Percentiles rank a stretch among this genome's conserved stretches.
phyloP scores from a whole-genome alignment of 2,888 invertebrate genomes.

The Amiota mariae region DNA sequence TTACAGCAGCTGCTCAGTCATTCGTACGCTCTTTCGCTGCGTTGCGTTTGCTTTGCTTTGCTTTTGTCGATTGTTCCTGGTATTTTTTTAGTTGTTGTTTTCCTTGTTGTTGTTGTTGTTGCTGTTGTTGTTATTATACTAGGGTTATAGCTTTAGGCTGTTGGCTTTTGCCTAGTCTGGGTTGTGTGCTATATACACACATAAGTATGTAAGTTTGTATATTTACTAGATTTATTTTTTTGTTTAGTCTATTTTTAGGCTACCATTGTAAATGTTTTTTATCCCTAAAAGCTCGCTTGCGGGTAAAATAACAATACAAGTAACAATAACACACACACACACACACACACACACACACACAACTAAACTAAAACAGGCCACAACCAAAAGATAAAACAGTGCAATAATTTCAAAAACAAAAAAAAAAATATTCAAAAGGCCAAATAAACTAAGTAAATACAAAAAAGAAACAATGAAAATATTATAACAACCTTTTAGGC shows the following conservation, averaged over 20 bases:
- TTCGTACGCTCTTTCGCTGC: not conserved
- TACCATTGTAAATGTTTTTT: constrained; percentile 56
- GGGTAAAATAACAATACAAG: constrained; percentile 46
- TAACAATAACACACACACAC: constrained; percentile 18
- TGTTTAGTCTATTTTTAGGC: constrained; percentile 59
- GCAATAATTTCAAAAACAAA: constrained; percentile 64
- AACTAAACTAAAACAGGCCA: constrained; percentile 36
- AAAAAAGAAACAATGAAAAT: constrained; percentile 10
- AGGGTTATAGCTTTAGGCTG: constrained; percentile 15
- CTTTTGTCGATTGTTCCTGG: constrained; percentile 4
- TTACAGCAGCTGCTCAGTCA: constrained; percentile 30
- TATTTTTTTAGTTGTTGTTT: not conserved
- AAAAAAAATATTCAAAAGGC: constrained; percentile 47
- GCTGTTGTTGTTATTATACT: constrained; percentile 19
- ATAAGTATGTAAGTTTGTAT: constrained; percentile 17
- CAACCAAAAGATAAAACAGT: constrained; percentile 47
- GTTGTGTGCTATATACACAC: constrained; percentile 38
- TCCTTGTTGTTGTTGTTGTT: constrained; percentile 9
- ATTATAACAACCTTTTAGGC: constrained; percentile 31
- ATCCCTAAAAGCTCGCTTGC: constrained; percentile 64
- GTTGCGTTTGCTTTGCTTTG: too few relatives aligned
- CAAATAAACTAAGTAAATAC: not conserved
- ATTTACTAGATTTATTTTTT: constrained; percentile 35
- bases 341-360: too few relatives aligned
- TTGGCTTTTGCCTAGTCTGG: constrained; percentile 24